These are phyloP conservation scores for Octopus bimaculoides DNA, from an alignment of 1,140 invertebrate genomes.

Conservation along the genomic window DNA sequence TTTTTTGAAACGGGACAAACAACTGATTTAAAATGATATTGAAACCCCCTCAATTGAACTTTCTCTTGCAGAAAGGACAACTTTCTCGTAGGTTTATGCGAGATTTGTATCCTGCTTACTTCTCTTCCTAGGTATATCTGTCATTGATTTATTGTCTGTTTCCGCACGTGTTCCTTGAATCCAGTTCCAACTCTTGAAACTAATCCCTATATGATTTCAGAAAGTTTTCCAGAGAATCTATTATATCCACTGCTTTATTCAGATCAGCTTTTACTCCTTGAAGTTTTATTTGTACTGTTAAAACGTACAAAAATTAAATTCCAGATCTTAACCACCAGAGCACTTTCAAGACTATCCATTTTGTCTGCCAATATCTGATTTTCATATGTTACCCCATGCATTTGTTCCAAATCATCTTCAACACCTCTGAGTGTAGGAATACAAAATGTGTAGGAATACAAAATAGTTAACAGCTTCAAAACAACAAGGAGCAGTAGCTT, in stretches of 20 bases:
- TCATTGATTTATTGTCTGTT: slow-evolving; percentile 3
- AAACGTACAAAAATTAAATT: slow-evolving; percentile 12
- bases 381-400: slow-evolving; percentile 9
- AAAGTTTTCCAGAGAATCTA: slow-evolving; percentile 12
- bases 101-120: background rate
- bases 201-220: background rate
- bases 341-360: slow-evolving; percentile 16
- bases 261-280: background rate
- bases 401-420: slow-evolving; percentile 5
- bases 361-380: background rate
- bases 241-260: slow-evolving; percentile 13
- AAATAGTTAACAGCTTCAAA: slow-evolving; percentile 5
- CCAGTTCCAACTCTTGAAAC: background rate
- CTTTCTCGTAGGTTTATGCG: background rate
- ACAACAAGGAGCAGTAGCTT: background rate
- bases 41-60: background rate
- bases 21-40: slow-evolving; percentile 12
- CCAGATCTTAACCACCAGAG: slow-evolving; percentile 2
- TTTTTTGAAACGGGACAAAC: background rate
- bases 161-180: background rate
- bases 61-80: slow-evolving; percentile 5
- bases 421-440: slow-evolving; percentile 12
- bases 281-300: slow-evolving; percentile 14
- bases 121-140: background rate
- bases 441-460: background rate